A percentile compares a stretch with the other conserved stretches of the same genome.
Conservation (phyloP, 1,140 invertebrate species). For the Vanessa tameamea region DNA sequence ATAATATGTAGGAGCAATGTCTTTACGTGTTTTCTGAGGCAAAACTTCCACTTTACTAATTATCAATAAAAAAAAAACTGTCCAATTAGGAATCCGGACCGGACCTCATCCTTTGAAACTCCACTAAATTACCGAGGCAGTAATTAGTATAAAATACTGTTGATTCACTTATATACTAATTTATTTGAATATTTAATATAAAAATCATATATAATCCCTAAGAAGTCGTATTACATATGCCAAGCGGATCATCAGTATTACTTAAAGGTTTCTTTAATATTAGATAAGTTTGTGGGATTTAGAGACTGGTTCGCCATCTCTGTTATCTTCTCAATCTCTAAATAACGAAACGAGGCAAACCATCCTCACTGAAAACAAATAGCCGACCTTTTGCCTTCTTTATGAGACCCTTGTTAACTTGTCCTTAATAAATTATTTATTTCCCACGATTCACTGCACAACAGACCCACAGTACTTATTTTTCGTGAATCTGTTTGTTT, state of each 20-base stretch:
- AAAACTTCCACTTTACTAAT: too few relatives aligned
- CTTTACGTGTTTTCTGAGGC: too few relatives aligned
- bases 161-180: too few relatives aligned
- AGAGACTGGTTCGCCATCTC: constrained; percentile 41
- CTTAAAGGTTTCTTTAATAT: constrained; percentile 41
- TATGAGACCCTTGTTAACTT: constrained; percentile 80
- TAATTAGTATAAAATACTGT: background rate
- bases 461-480: constrained; percentile 46
- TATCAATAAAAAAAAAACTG: too few relatives aligned
- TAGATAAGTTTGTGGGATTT: constrained; percentile 52
- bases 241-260: constrained; percentile 38
- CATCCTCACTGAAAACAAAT: constrained; percentile 74
- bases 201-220: constrained; percentile 6
- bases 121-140: too few relatives aligned
- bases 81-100: too few relatives aligned
- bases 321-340: constrained; percentile 49
- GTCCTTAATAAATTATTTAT: constrained; percentile 80
- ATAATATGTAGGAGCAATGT: too few relatives aligned
- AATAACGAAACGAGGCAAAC: constrained; percentile 42
- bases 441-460: constrained; percentile 46
- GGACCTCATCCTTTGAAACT: too few relatives aligned
- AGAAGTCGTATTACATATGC: constrained; percentile 19
- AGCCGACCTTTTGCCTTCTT: constrained; percentile 79
- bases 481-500: constrained; percentile 62
- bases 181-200: background rate